These are phyloP conservation scores for Scarus forsteni DNA, from an alignment of 2,797 vertebrate genomes.

Conservation along the genomic window DNA sequence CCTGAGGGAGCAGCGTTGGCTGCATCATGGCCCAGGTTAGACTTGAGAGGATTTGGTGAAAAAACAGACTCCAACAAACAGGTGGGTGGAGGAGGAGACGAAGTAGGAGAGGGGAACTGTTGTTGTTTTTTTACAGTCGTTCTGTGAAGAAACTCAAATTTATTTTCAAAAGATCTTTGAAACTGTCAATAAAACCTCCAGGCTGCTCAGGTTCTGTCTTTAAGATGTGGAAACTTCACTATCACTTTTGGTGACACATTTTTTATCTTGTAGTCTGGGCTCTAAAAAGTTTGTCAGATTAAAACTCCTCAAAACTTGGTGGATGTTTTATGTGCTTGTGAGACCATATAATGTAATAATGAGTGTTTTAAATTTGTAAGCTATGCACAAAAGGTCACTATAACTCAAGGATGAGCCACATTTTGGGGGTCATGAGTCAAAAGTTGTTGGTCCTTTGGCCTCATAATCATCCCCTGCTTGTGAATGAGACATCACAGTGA, in stretches of 20 bases:
- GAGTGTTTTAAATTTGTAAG: no score
- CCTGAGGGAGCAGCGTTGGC: slow-evolving; percentile 55
- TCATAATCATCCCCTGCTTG: no score
- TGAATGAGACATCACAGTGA: no score
- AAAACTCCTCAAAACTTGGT: not conserved
- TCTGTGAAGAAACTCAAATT: slow-evolving; percentile 8
- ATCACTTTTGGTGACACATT: not conserved
- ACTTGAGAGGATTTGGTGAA: slow-evolving; percentile 46
- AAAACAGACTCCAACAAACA: slow-evolving; percentile 44
- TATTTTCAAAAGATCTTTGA: slow-evolving; percentile 16
- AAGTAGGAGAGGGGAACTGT: not conserved
- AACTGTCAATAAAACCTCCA: not conserved
- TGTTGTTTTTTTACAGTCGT: slow-evolving; percentile 3
- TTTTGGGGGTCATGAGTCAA: no score
- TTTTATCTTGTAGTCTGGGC: not conserved
- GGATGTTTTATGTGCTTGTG: not conserved
- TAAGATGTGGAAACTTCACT: not conserved
- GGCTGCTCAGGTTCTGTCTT: not conserved
- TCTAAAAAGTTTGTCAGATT: not conserved
- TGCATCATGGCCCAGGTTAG: slow-evolving; percentile 47
- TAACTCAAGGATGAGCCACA: no score
- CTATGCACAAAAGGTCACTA: no score
- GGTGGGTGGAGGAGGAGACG: slow-evolving; percentile 36
- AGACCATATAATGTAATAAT: no score
- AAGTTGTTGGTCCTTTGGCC: not conserved